Base-by-base conservation (phyloP, 2,888 invertebrate genomes). In the Mythimna lalbum region DNA sequence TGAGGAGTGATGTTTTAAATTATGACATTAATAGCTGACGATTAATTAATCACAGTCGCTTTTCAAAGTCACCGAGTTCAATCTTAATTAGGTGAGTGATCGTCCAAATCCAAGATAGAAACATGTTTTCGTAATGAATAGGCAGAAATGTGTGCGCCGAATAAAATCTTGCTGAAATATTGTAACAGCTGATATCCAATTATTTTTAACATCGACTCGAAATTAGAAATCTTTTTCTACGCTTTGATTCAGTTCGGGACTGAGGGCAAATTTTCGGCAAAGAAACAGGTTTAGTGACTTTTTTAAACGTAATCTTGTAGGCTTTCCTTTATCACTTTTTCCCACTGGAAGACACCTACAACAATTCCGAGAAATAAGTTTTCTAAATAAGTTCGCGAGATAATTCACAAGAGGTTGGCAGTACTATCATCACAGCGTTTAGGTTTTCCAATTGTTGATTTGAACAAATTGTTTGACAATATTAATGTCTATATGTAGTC, bases 31-130 rank as follows among this genome's bases (percentile, higher is more conserved):
- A 73, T 73, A 68, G 39, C 61, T 27, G 21, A n/a, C 43, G 62
- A 57, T 64, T 69, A 69, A 79, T 78, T 69, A 62, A 79, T 69
- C 64, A 59, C 31, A 33, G 60, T 56, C 47, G 12, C 57, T 66
- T 67, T 73, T 65, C 50, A 62, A 68, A 73, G 79, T 77, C 74
- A 69, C 56, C 27, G 68, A 62, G 61, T 64, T 74, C 53, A 57
- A 78, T 62, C 55, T 77, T 78, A 73, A 73, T 78, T 62, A 69
- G 17, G 49, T 49, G 27, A 59, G 57, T 62, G 66, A 72, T 62
- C 49, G 27, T 59, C 62, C n/a, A 33, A 33, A 60, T 53, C 23
- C 19, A 31, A 59, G 31, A 43, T 19, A 69, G 23, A 52, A 76
- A 59, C 59, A 63, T 49, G 70, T 70, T 76, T 76, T 53, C 63